Evolutionary conservation across 2,113 vertebrate genomes (phyloP).

Genomic region (Fulica atra): DNA sequence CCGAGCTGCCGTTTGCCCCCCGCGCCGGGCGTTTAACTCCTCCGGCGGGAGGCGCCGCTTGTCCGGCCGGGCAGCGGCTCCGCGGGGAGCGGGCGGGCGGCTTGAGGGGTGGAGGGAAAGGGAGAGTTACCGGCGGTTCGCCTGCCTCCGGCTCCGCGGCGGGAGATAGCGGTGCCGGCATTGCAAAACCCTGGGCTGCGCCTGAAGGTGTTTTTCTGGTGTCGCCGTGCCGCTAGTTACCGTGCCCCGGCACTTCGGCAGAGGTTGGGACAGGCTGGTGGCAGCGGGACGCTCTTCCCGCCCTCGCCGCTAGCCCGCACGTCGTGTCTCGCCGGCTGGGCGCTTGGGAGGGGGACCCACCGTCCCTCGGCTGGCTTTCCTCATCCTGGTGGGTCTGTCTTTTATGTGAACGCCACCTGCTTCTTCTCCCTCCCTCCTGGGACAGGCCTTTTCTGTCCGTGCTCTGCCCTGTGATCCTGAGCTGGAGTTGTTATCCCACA

Average conservation of each 20-base stretch:
- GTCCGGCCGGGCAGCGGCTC: too few species aligned
- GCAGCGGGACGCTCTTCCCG: fast-evolving
- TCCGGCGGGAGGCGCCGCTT: background rate
- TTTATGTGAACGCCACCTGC: fast-evolving
- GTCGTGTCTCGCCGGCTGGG: background rate
- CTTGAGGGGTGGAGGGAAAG: too few species aligned
- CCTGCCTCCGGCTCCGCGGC: fast-evolving
- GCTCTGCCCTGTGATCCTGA: fast-evolving
- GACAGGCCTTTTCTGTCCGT: fast-evolving
- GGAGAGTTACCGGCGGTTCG: fast-evolving
- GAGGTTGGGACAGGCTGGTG: background rate
- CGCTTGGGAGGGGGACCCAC: background rate
- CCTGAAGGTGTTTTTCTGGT: background rate
- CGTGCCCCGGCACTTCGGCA: fast-evolving
- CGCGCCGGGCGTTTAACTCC: background rate
- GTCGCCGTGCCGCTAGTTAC: fast-evolving
- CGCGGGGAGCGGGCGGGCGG: too few species aligned
- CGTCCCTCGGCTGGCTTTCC: fast-evolving
- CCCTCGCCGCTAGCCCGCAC: fast-evolving
- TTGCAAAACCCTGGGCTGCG: fast-evolving
- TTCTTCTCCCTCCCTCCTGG: background rate
- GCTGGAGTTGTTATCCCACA: too few species aligned
- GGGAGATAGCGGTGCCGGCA: fast-evolving
- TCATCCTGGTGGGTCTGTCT: too few species aligned
- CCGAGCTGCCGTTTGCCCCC: background rate